Evolutionary conservation across 2,113 vertebrate genomes (phyloP), one percentile per base, ranked within the genome.

Genomic region (Peromyscus californicus): DNA sequence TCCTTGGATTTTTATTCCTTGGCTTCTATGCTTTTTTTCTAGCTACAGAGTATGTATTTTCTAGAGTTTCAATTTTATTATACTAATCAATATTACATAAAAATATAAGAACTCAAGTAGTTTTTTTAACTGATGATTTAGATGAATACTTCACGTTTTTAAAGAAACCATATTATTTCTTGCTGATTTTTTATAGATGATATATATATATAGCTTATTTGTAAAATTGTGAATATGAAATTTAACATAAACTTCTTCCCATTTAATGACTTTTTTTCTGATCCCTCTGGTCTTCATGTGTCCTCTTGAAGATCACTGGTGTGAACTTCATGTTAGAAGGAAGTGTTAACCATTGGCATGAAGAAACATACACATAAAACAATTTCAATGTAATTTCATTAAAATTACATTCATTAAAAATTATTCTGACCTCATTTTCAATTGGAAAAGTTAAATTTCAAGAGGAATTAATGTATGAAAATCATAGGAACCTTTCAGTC

Each of bases 401-500:
- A 63, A 24, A 8, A 39, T 93, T 22, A 86, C 17, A 19, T 92
- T 94, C 75, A 69, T 39, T 80, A 31, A 84, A 72, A 76, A 90
- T 89, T 65, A 93, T 36, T 89, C 96, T 93, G 17, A 90, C 42
- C 67, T 96, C 19, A 59, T 2, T 84, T 91, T 90, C 26, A 63
- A 42, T 39, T 42, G 15, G 7, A 17, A 61, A 61, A 63, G 6
- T 39, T 13, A 75, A 93, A 1, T 59, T 36, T 5, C 1, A 80
- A 57, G 33, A 84, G 33, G 8, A 80, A 9, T 94, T 11, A 42
- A 3, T 93, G 36, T 45, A 79, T 76, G 16, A 96, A 94, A 65
- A 12, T 39, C 8, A 10, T 16, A 83, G 17, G 29, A 74, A 29
- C 36, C n/a, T 84, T 89, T 69, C 9, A 84, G 13, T 3, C 26